Conservation (phyloP, 2,113 vertebrate genomes). For the Amblyopsis rosae region DNA sequence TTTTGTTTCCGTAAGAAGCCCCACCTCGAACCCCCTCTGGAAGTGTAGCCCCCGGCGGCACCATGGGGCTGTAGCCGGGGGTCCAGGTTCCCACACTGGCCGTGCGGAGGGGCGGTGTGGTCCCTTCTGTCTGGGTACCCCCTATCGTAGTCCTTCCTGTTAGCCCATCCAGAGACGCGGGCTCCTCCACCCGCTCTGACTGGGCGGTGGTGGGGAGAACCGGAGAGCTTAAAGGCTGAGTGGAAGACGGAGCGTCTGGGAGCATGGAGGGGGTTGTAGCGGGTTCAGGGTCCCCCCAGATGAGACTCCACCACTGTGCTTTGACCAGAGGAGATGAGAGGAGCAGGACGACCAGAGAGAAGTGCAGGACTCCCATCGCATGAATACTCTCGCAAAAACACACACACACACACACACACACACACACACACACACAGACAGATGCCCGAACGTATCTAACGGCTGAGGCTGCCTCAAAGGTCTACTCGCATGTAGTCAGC, state of each 20-base stretch:
- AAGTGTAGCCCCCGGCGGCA: neutral
- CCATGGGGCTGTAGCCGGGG: constrained; percentile 4
- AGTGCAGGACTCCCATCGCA: constrained; percentile 54
- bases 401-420: neutral
- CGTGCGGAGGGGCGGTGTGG: constrained; percentile 6
- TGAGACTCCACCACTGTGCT: constrained; percentile 69
- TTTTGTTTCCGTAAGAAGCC: constrained; percentile 12
- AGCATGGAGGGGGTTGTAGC: neutral
- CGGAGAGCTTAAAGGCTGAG: constrained; percentile 14
- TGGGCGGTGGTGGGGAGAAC: constrained; percentile 21
- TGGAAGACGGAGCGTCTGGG: neutral
- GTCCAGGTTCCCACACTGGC: neutral
- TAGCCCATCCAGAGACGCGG: neutral
- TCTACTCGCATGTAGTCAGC: constrained; percentile 1
- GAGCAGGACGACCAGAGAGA: constrained; percentile 44
- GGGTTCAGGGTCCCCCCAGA: constrained; percentile 48
- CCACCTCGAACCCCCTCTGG: constrained; percentile 11
- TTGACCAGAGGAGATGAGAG: constrained; percentile 25
- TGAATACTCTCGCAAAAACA: neutral
- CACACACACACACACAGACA: neutral
- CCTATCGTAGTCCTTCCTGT: neutral
- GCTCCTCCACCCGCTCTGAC: constrained; percentile 7
- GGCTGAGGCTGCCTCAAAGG: neutral
- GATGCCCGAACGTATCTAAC: neutral
- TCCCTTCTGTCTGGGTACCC: constrained; percentile 16